Base-by-base conservation (phyloP, 2,797 vertebrate species). In the Thripadectes ignobilis region DNA sequence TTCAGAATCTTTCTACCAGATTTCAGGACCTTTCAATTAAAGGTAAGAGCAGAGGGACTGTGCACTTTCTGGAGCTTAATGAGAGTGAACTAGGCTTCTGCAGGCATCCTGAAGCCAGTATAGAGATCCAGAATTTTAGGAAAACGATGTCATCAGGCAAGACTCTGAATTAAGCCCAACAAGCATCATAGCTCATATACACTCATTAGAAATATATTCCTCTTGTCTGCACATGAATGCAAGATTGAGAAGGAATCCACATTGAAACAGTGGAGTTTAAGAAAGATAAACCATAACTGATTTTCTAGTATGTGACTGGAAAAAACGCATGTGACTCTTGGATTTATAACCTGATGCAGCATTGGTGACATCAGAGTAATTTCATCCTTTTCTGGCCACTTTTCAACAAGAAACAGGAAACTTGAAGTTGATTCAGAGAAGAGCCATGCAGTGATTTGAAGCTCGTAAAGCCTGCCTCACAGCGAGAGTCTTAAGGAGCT, bases 401-500 rank as follows among this genome's bases (percentile, higher is more conserved):
- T 95, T 85, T 90, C 93, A 89, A 51, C 9, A 65, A 78, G 80
- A 86, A 92, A 80, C 16, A 67, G 73, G 88, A 90, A 93, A 84
- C 27, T 18, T 94, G 63, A 82, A 82, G 74, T 49, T 74, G 59
- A 88, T 89, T 95, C 91, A 80, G 67, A 88, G 88, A 92, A 93
- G 88, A 95, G 71, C 71, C 45, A 51, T 73, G 58, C 77, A 85
- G 58, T 82, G 88, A 89, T 87, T 74, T 54, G 83, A 92, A 58
- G 85, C 65, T 88, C 87, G 74, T 83, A 88, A 87, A 94, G 57
- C 72, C 48, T 87, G 46, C 74, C 80, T 90, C 80, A 84, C 85
- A 93, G 59, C 72, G 71, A 95, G 85, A 94, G 61, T 69, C 95
- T 95, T 94, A 93, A 90, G 89, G 74, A 95, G 83, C 85, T 89